Base-by-base conservation (phyloP, 2,113 vertebrate genomes). In the Rhea pennata region DNA sequence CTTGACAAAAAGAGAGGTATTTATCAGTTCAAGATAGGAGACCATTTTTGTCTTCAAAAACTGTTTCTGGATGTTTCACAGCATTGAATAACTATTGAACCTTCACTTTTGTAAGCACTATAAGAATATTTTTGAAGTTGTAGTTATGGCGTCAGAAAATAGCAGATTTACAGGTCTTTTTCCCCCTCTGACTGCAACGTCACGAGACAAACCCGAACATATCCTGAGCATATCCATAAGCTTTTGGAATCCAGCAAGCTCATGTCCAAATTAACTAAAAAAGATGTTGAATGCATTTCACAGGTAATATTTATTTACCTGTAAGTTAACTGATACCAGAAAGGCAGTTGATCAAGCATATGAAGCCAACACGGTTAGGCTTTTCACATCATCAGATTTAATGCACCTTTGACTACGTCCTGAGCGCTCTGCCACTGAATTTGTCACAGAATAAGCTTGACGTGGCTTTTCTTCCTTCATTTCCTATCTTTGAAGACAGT, bases 321-420 rank as follows among this genome's bases (percentile, higher is more conserved):
- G 33, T 5, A 4, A 78, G 29, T 58, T 66, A 59, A 72, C 8
- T 27, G 48, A n/a, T 22, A 70, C 2, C 29, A 24, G 11, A 76
- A 70, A 29, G 20, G 56, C 15, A 36, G 31, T 10, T 26, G 10
- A 42, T 11, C 2, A 6, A 56, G 29, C 58, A 58, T 59, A 56
- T 4, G 5, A 65, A 83, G 46, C 5, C 0, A 3, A 31, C 19
- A 71, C 12, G 21, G 9, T 13, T 4, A 2, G 24, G 26, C 27
- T 66, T 88, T 88, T 72, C 39, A 72, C 23, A 29, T 59, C 3
- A 0, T 42, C 3, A 0, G 39, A 44, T 27, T 11, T 69, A 48
- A 20, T 22, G 53, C 39, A 50, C 26, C n/a, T 84, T 82, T 48
- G 64, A 50, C 58, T 13, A 21, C 27, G 39, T 89, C 61, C 81